Percentiles rank a stretch among this genome's conserved stretches.
These are phyloP conservation scores for Geotrupes spiniger DNA, from an alignment of 2,888 invertebrate species.

Conservation along the genomic window DNA sequence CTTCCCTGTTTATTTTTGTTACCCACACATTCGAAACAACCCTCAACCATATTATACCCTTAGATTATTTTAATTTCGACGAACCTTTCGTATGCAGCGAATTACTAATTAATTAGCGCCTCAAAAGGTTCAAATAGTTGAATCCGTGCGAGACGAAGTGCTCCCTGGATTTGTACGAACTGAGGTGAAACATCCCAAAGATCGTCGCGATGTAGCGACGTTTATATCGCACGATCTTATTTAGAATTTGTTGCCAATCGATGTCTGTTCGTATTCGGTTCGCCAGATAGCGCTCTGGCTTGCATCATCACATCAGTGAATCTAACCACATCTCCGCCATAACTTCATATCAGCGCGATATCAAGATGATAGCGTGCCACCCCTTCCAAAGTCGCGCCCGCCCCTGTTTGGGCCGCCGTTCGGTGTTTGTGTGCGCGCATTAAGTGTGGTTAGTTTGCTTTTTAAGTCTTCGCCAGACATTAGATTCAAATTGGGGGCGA, in stretches of 20 bases:
- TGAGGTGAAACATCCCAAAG: no score
- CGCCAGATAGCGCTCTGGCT: constrained; percentile 25
- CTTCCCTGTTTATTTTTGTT: no score
- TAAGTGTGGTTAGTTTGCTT: constrained; percentile 1
- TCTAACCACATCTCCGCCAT: constrained; percentile 46
- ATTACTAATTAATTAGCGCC: no score
- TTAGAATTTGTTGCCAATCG: constrained; percentile 33
- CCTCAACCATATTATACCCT: no score
- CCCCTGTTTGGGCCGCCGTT: constrained; percentile 25
- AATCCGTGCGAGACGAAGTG: no score
- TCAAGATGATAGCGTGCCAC: constrained; percentile 42
- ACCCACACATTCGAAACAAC: no score
- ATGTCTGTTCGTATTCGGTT: constrained; percentile 31
- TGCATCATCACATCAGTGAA: constrained; percentile 42
- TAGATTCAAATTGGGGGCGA: constrained; percentile 1
- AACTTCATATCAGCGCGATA: constrained; percentile 47
- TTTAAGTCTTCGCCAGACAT: constrained; percentile 2
- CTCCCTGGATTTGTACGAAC: no score
- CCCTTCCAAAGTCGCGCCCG: constrained; percentile 22
- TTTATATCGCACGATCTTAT: constrained; percentile 32
- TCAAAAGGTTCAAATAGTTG: no score
- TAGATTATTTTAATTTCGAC: no score
- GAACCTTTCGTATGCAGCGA: no score
- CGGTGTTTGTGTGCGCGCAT: constrained; percentile 18
- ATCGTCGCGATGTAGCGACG: no score